Percentiles rank a stretch among this genome's conserved stretches.
These are phyloP conservation scores for Diarsia mendica DNA, from an alignment of 2,888 invertebrate species.

Conservation along the genomic window DNA sequence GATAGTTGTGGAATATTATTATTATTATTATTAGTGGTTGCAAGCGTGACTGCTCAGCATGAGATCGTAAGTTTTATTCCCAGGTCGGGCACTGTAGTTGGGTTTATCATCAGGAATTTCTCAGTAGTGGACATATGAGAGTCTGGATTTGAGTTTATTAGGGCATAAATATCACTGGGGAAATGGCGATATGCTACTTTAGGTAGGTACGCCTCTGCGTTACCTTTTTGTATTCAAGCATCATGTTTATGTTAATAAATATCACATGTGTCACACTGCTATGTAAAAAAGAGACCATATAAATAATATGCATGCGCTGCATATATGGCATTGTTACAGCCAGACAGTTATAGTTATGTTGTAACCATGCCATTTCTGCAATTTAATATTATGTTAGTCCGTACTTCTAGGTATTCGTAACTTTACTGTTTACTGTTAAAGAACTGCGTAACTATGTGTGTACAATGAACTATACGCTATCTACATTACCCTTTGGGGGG, in stretches of 20 bases:
- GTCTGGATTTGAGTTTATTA: no score
- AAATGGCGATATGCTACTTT: neutral
- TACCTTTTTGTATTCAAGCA: neutral
- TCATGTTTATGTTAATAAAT: neutral
- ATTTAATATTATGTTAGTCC: neutral
- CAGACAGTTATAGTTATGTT: constrained; percentile 27
- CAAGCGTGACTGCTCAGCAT: neutral
- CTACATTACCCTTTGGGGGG: no score
- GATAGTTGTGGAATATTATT: no score
- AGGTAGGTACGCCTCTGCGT: neutral
- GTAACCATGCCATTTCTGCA: constrained; percentile 11
- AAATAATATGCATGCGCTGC: constrained; percentile 9
- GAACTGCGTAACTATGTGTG: neutral
- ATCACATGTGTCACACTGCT: neutral
- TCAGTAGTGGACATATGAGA: neutral
- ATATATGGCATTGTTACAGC: constrained; percentile 7
- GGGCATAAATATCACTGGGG: no score
- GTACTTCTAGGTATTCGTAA: neutral
- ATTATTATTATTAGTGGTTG: no score
- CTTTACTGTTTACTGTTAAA: neutral
- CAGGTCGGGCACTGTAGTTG: neutral
- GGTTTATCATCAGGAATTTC: neutral
- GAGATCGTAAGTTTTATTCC: neutral
- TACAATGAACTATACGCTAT: neutral
- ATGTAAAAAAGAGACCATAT: neutral